Evolutionary conservation across 2,113 vertebrate genomes (phyloP).

Genomic region (Oceanodroma tethys): DNA sequence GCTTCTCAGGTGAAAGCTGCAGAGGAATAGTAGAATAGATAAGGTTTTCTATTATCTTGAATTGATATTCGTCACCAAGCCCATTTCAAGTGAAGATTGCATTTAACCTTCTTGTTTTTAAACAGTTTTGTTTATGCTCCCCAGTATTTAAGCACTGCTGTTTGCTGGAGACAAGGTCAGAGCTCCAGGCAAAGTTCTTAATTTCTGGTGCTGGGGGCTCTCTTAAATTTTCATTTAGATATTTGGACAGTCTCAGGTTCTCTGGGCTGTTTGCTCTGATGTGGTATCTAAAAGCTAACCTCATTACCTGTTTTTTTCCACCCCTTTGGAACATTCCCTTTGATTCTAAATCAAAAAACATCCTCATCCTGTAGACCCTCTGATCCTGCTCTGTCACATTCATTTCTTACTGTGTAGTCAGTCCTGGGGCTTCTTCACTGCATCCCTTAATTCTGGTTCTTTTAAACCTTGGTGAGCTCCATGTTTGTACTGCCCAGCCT

Average conservation of each 20-base stretch:
- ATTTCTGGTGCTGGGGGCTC: not conserved
- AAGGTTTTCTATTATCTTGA: not conserved
- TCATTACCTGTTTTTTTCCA: not conserved
- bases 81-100: not conserved
- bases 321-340: not conserved
- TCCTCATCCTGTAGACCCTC: not conserved
- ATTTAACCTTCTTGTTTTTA: not conserved
- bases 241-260: not conserved
- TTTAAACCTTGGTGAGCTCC: not conserved
- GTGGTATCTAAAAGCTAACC: constrained; percentile 9
- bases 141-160: not conserved
- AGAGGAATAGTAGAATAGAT: not conserved
- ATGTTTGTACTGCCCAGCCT: not conserved
- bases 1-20: not conserved
- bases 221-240: constrained; percentile 10
- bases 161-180: not conserved
- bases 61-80: not conserved
- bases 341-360: constrained; percentile 3
- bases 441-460: not conserved
- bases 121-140: not conserved
- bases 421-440: not conserved
- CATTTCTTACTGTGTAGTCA: not conserved
- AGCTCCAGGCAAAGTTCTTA: not conserved
- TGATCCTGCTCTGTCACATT: not conserved
- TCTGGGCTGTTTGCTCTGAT: constrained; percentile 28